Conservation (phyloP, 1,140 invertebrate genomes). For the Gerris buenoi region DNA sequence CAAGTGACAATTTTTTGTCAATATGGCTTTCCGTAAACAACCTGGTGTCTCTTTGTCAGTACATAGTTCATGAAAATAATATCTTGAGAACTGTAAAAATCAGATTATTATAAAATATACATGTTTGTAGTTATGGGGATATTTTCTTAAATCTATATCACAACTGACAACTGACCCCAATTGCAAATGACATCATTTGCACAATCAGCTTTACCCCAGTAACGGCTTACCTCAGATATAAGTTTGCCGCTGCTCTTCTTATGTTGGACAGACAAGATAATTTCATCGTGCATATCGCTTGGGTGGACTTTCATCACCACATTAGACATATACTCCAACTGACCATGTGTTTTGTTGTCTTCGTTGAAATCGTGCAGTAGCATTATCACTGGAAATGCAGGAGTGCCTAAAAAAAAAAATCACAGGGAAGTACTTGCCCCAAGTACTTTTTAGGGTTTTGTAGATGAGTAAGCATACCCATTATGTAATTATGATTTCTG, state of each 20-base stretch:
- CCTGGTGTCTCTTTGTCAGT: no score
- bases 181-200: background rate
- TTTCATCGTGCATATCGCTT: background rate
- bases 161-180: background rate
- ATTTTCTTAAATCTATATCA: background rate
- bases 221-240: background rate
- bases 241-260: background rate
- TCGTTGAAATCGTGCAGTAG: background rate
- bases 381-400: background rate
- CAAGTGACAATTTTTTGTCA: no score
- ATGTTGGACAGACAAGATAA: background rate
- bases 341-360: background rate
- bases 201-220: background rate
- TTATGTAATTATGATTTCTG: background rate
- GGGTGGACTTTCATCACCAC: background rate
- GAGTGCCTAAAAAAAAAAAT: background rate
- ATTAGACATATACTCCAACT: background rate
- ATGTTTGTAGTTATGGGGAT: background rate
- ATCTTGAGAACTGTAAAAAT: background rate
- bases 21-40: no score
- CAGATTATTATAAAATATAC: background rate
- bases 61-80: background rate
- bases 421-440: background rate
- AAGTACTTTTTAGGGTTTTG: background rate
- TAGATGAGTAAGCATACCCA: background rate